Evolutionary conservation across 2,888 invertebrate species (phyloP), one percentile per base, ranked within the genome.

Genomic region (Xiphydria camelus): DNA sequence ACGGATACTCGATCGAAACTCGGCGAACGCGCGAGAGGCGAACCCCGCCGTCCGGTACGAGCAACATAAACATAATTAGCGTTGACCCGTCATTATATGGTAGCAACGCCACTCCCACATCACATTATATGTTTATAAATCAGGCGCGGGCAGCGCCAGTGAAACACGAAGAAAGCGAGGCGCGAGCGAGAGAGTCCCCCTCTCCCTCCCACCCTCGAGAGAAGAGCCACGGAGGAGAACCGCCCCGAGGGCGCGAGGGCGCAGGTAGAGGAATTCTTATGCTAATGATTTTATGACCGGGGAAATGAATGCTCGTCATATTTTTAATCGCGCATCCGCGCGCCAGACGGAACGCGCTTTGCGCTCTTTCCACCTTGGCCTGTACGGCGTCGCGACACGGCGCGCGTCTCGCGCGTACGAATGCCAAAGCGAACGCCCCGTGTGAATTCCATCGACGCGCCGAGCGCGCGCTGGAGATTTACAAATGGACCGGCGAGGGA

Each of bases 61-160:
- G 29, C 12, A 10, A 29, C 37, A 38, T 44, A 73, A 74, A 73
- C 69, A 73, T 73, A 74, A 75, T 75, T 75, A 75, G 73, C 70
- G 74, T 70, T 63, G 63, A 70, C 64, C 73, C 73, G 74, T 74
- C 72, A 75, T 75, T 75, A 75, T 74, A 73, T 75, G 73, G 75
- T 75, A 75, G 75, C 75, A 69, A 61, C 61, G 60, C 75, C 75
- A 75, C 75, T 70, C 75, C 75, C 73, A 70, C 75, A 73, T 75
- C 75, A 75, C 70, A 75, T 75, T 75, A 75, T 75, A 75, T 75
- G 72, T 75, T 75, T 75, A 75, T 75, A 75, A 75, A 75, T 75
- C 75, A 75, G 71, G 53, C 52, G n/a, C n/a, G n/a, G n/a, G n/a
- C n/a, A n/a, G n/a, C n/a, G n/a, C n/a, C n/a, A 49, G 55, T 56